A percentile compares a stretch with the other conserved stretches of the same genome.
Evolutionary conservation across 2,888 invertebrate species (phyloP).

Genomic region (Cetonia aurata): DNA sequence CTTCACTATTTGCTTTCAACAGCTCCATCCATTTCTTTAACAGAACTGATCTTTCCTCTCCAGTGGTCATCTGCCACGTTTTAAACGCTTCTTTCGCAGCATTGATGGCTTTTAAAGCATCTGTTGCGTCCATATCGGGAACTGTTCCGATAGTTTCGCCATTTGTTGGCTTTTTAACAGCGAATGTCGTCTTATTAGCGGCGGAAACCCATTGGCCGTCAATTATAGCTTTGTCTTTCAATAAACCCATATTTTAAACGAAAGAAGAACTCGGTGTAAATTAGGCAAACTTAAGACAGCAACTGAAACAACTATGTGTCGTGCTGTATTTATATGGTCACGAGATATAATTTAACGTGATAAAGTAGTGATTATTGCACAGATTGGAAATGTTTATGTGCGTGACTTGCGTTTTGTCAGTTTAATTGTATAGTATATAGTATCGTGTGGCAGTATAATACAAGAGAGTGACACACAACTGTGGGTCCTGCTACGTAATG

Average conservation of each 20-base stretch:
- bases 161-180: constrained; percentile 70
- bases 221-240: constrained; percentile 21
- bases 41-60: constrained; percentile 77
- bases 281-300: neutral
- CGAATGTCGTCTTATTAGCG: constrained; percentile 11
- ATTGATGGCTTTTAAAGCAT: constrained; percentile 80
- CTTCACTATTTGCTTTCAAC: constrained; percentile 78
- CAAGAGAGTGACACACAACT: too few relatives aligned
- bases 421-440: too few relatives aligned
- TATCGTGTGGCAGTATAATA: too few relatives aligned
- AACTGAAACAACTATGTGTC: neutral
- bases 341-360: too few relatives aligned
- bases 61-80: constrained; percentile 82
- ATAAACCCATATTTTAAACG: constrained; percentile 48
- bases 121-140: constrained; percentile 85
- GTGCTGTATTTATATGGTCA: too few relatives aligned
- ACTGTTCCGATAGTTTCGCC: constrained; percentile 79
- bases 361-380: too few relatives aligned
- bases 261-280: too few relatives aligned
- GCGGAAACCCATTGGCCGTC: constrained; percentile 32
- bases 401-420: too few relatives aligned
- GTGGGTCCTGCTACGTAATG: too few relatives aligned
- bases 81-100: constrained; percentile 83
- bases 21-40: constrained; percentile 85
- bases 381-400: too few relatives aligned